Conservation (phyloP, 1,140 invertebrate species). For the Bacillus rossius region DNA sequence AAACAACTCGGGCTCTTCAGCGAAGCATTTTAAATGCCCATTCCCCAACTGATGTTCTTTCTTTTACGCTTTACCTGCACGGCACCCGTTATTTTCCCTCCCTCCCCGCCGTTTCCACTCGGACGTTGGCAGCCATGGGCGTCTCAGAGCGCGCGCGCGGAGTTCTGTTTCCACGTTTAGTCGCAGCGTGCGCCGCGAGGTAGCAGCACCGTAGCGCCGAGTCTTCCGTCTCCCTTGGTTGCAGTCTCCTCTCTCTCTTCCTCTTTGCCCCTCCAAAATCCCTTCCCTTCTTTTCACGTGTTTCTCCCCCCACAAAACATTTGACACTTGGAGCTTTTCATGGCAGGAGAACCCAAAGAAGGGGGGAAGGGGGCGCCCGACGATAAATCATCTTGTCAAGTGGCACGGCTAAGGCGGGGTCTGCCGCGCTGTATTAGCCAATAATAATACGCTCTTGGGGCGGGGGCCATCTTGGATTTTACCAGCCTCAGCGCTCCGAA, state of each 20-base stretch:
- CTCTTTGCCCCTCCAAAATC: not conserved
- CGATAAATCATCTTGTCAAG: slow-evolving; percentile 7
- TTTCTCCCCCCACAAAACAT: not conserved
- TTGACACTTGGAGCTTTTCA: slow-evolving; percentile 11
- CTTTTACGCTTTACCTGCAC: no score
- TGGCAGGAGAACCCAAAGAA: not conserved
- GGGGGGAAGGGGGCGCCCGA: not conserved
- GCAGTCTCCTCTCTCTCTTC: not conserved
- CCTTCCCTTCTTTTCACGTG: not conserved
- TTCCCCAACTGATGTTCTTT: no score
- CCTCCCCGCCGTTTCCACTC: no score
- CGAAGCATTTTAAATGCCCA: no score
- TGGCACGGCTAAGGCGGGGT: slow-evolving; percentile 8
- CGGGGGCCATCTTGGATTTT: slow-evolving; percentile 15
- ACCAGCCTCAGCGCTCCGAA: not conserved
- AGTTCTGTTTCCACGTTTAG: no score
- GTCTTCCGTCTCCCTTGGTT: not conserved
- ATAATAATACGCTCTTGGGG: slow-evolving; percentile 11
- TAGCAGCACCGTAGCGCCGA: slow-evolving; percentile 1
- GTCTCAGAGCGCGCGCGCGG: no score
- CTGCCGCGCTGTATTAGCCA: slow-evolving; percentile 9
- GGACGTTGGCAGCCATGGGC: no score
- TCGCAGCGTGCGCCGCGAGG: not conserved
- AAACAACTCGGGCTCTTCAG: no score
- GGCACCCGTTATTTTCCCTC: no score